Percentiles rank a stretch among this genome's conserved stretches.
Conservation (phyloP, 1,140 invertebrate species). For the Sitophilus oryzae region DNA sequence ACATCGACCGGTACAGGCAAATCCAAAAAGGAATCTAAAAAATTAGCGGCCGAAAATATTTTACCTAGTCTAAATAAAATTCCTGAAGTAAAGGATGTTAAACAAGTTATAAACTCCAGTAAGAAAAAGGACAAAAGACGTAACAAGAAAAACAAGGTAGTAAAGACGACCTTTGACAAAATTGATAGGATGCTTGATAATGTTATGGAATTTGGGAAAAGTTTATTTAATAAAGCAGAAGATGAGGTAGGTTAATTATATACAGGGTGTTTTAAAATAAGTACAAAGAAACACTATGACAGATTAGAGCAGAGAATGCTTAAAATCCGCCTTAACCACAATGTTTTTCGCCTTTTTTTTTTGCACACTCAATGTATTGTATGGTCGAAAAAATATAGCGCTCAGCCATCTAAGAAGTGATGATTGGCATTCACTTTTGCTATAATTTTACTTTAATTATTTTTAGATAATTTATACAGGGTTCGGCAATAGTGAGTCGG, state of each 20-base stretch:
- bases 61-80: constrained; percentile 20
- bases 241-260: constrained; percentile 4
- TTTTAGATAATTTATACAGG: no score
- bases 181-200: constrained; percentile 25
- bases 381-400: no score
- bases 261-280: not conserved
- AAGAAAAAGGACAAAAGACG: constrained; percentile 28
- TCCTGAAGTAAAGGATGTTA: constrained; percentile 12
- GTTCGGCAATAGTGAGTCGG: no score
- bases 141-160: constrained; percentile 31
- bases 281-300: no score
- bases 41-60: constrained; percentile 28
- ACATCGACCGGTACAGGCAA: constrained; percentile 27
- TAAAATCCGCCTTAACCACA: no score
- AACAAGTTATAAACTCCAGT: not conserved
- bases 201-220: constrained; percentile 23
- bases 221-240: constrained; percentile 10
- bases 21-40: constrained; percentile 38
- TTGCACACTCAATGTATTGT: no score
- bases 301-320: no score
- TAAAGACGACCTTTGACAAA: constrained; percentile 29
- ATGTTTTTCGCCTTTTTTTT: no score
- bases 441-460: no score
- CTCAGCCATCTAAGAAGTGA: no score
- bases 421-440: no score